Evolutionary conservation across 2,113 vertebrate genomes (phyloP), one percentile per base, ranked within the genome.

Genomic region (Camelus dromedarius): DNA sequence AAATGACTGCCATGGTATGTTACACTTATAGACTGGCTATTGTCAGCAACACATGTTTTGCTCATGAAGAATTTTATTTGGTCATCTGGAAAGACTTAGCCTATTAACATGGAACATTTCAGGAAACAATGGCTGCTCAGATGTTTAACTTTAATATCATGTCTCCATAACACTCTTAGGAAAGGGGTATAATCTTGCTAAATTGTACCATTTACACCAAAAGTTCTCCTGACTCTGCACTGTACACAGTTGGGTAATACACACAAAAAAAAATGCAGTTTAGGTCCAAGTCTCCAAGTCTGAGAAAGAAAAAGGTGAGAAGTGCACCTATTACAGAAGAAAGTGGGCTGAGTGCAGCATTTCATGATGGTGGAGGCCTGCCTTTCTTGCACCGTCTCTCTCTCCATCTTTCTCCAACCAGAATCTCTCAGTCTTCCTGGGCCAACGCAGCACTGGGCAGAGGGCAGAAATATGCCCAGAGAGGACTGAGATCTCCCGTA

Each of bases 91-190:
- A 90, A 77, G 54, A 79, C 48, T 82, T 22, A 69, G 77, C 38
- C 60, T 77, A 46, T 84, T 82, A 75, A 56, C 64, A 46, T 0
- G 10, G 54, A 30, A 56, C 35, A 8, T 67, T 35, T 88, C 35
- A 19, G 35, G 76, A 92, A 62, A 79, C 22, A 62, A 20, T 42
- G 19, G 28, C 18, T 28, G 35, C 16, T 14, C 56, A 64, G 46
- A 19, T 26, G 50, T 58, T 94, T 62, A 16, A 81, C 60, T 69
- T 95, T 92, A 91, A 89, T 64, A 50, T 62, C 38, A 46, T 26
- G 11, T 24, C 60, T 69, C 46, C 8, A 15, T 24, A 52, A 48
- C 4, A 35, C 30, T 89, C 72, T 69, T 22, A 73, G 76, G 14
- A n/a, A 30, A 84, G 30, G 28, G 7, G 3, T 77, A 24, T 32